Conservation (phyloP, 2,113 vertebrate genomes). For the Speoplatyrhinus poulsoni region DNA sequence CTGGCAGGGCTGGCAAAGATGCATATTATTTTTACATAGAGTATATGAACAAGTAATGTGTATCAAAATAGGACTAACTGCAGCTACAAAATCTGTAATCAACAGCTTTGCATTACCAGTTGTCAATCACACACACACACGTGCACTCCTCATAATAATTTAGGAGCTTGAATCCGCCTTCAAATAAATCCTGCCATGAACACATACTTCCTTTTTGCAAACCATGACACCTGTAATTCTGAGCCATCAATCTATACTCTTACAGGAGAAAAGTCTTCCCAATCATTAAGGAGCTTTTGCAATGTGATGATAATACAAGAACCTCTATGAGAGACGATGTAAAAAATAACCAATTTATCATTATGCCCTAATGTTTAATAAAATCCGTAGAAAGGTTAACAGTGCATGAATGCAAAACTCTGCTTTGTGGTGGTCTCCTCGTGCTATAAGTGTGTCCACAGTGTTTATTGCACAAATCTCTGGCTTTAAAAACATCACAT, state of each 20-base stretch:
- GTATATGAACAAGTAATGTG: not conserved
- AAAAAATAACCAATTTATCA: constrained; percentile 13
- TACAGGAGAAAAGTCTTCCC: constrained; percentile 7
- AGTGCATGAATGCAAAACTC: constrained; percentile 57
- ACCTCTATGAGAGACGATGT: constrained; percentile 44
- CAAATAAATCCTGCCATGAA: not conserved
- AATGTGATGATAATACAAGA: constrained; percentile 42
- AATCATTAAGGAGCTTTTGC: constrained; percentile 13
- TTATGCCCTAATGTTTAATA: constrained; percentile 21
- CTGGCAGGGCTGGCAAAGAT: not conserved
- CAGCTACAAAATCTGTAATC: not conserved
- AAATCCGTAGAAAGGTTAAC: constrained; percentile 15
- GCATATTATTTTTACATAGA: not conserved
- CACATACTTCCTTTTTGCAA: constrained; percentile 8
- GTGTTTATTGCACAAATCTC: constrained; percentile 64
- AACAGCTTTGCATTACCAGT: not conserved
- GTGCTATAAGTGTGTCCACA: constrained; percentile 17
- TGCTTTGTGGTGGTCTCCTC: constrained; percentile 32
- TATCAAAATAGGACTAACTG: not conserved
- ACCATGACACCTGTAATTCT: not conserved
- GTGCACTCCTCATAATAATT: not conserved
- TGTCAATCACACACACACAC: not conserved
- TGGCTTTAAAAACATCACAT: constrained; percentile 25
- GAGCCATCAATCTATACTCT: constrained; percentile 2
- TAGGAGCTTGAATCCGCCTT: too few species aligned